A percentile compares a stretch with the other conserved stretches of the same genome.
Conservation (phyloP, 2,797 vertebrate genomes). For the Etheostoma nigrum region DNA sequence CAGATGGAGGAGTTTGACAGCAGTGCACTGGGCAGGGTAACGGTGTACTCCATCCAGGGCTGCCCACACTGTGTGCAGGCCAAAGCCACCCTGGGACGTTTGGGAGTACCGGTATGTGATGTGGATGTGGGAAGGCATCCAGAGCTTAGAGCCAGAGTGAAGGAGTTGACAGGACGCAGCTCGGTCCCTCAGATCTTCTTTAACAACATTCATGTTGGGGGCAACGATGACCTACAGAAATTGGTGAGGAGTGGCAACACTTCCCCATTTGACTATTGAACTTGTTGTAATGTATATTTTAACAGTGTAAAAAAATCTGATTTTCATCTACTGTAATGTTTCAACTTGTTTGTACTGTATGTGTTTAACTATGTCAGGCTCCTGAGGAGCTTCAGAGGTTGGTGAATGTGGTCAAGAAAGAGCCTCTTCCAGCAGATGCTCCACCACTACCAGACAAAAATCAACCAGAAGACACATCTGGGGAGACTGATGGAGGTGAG, state of each 20-base stretch:
- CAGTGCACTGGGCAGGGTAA: constrained; percentile 76
- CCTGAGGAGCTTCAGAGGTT: constrained; percentile 79
- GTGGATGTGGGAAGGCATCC: constrained; percentile 80
- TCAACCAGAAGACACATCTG: constrained; percentile 32
- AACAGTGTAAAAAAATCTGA: background rate
- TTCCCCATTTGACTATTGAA: background rate
- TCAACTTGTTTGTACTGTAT: background rate
- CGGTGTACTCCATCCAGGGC: constrained; percentile 83
- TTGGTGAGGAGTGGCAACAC: constrained; percentile 68
- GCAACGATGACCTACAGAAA: constrained; percentile 81
- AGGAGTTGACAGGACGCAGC: constrained; percentile 79
- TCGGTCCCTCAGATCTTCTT: constrained; percentile 87
- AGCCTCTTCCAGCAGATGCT: constrained; percentile 73
- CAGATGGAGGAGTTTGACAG: constrained; percentile 78
- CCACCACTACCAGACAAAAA: constrained; percentile 72
- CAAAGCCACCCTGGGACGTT: constrained; percentile 72
- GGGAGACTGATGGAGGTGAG: constrained; percentile 68
- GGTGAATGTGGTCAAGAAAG: constrained; percentile 77
- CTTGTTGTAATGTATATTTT: background rate
- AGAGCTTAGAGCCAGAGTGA: constrained; percentile 73
- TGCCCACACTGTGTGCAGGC: constrained; percentile 84
- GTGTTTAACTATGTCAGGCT: constrained; percentile 61
- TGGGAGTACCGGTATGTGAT: constrained; percentile 79
- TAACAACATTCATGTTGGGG: constrained; percentile 82
- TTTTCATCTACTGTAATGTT: background rate